Evolutionary conservation across 1,140 invertebrate species (phyloP), one percentile per base, ranked within the genome.

Genomic region (Calliphora vicina): DNA sequence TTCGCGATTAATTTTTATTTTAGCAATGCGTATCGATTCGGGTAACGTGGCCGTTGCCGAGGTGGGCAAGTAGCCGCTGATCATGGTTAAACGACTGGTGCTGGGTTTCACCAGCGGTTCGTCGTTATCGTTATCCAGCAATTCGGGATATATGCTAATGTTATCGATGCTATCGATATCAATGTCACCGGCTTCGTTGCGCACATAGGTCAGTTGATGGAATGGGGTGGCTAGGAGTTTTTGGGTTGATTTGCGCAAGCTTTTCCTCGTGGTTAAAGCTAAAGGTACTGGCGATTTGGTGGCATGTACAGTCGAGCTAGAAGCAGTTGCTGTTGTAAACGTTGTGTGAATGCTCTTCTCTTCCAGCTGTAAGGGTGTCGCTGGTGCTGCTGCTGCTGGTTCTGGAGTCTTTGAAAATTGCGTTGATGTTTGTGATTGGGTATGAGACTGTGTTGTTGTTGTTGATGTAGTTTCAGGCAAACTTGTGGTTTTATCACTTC

Each of bases 161-260:
- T 89, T 89, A 85, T 89, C 88, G 82, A 89, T 85, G 81, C 87
- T 89, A 80, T 89, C 88, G 43, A 89, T 88, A 45, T 89, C 88
- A 27, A 89, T 88, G 25, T 89, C 88, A 10, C 88, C 88, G 17
- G 87, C 88, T 45, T 86, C 85, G 27, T 89, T 89, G 0, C 88
- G 85, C 23, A 89, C 87, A 80, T 89, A 89, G 76, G 86, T 88
- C 80, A 89, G 76, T 50, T 88, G 85, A 83, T 87, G 87, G 67
- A 86, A 89, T 26, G 88, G 88, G 27, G 88, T 89, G 80, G 88
- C 88, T 72, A 88, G 80, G 29, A 89, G 82, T 45, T 84, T 87
- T 15, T 86, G 85, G 26, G 87, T 89, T n/a, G 86, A 88, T 72
- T 87, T 89, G 29, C 88, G 82, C 4, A 88, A 82, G 0, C 85